Conservation (phyloP, 2,113 vertebrate species). For the Crocuta crocuta region DNA sequence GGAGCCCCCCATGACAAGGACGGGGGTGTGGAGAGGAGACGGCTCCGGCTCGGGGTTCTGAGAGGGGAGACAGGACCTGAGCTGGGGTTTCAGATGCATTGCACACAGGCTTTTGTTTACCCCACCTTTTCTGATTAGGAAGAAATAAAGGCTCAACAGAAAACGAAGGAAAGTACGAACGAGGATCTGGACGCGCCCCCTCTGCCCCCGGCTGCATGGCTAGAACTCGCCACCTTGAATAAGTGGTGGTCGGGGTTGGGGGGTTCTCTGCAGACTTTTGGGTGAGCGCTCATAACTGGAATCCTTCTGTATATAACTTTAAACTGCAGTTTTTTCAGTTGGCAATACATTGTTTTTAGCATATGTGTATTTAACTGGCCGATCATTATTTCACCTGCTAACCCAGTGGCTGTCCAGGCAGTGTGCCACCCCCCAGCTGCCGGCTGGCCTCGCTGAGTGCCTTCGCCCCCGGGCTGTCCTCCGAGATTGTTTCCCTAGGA, state of each 20-base stretch:
- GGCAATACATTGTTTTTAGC: fast-evolving
- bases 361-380: fast-evolving
- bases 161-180: fast-evolving
- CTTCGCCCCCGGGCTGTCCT: fast-evolving
- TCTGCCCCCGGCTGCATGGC: fast-evolving
- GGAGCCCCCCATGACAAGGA: background rate
- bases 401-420: fast-evolving
- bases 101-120: background rate
- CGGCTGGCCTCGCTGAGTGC: fast-evolving
- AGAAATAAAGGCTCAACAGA: background rate
- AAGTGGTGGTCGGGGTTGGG: fast-evolving
- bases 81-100: background rate
- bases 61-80: fast-evolving
- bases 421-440: background rate
- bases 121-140: background rate
- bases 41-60: background rate
- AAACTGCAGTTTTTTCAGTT: fast-evolving
- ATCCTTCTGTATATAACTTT: fast-evolving
- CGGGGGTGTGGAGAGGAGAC: background rate
- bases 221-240: fast-evolving
- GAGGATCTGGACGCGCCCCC: fast-evolving
- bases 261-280: fast-evolving
- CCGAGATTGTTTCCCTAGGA: background rate
- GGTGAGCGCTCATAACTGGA: fast-evolving
- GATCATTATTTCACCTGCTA: fast-evolving